Percentiles rank a stretch among this genome's conserved stretches.
These are phyloP conservation scores for Cranoglanis bouderius DNA, from an alignment of 2,113 vertebrate species.

Conservation along the genomic window DNA sequence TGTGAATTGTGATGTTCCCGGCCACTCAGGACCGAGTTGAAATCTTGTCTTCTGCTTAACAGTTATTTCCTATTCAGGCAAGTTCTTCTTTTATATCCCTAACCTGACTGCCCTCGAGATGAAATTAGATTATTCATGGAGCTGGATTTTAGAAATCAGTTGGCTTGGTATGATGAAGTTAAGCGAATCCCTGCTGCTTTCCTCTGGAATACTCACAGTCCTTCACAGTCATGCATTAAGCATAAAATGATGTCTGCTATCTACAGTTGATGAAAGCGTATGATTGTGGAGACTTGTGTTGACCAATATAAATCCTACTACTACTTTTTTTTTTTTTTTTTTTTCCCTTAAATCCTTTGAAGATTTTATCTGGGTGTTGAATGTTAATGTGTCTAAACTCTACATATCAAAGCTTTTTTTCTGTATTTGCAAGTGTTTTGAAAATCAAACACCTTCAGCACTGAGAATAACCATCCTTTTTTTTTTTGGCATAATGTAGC, in stretches of 20 bases:
- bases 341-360: neutral
- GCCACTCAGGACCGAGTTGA: neutral
- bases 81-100: conserved; percentile 26
- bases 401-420: neutral
- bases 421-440: neutral
- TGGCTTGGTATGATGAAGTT: conserved; percentile 6
- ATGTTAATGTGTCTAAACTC: neutral
- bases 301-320: neutral
- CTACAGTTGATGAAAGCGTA: conserved; percentile 10
- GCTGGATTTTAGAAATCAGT: conserved; percentile 15
- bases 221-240: conserved; percentile 12
- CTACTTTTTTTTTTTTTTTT: neutral
- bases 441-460: neutral
- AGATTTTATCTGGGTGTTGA: neutral
- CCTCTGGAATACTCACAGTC: conserved; percentile 11
- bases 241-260: neutral
- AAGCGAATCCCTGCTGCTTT: conserved; percentile 16
- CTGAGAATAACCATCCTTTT: neutral
- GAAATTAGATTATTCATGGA: conserved; percentile 49
- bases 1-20: conserved; percentile 1
- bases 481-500: neutral
- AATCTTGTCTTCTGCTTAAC: conserved; percentile 21
- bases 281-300: conserved; percentile 23
- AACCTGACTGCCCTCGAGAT: conserved; percentile 34
- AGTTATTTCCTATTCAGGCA: conserved; percentile 35